phyloP scores from a whole-genome alignment of 2,113 vertebrate genomes.

The Callipepla californica region DNA sequence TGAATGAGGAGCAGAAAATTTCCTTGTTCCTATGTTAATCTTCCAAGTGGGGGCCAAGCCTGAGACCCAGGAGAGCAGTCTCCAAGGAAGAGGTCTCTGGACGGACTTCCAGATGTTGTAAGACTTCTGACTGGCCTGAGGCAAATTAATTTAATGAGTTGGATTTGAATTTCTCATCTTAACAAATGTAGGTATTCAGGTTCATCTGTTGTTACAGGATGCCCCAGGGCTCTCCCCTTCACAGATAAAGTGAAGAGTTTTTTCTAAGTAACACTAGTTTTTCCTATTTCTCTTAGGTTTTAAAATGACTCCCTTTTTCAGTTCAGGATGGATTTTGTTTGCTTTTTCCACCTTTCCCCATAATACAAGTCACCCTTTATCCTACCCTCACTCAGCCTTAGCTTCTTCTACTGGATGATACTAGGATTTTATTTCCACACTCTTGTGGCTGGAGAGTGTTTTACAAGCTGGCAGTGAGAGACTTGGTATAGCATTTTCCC shows the following conservation, averaged over 20 bases:
- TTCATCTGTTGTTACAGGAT: fast-evolving
- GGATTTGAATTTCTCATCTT: background rate
- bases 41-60: background rate
- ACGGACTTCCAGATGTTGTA: background rate
- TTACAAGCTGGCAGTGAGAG: background rate
- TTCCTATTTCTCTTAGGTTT: background rate
- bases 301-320: background rate
- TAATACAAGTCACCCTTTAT: fast-evolving
- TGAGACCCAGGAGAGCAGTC: background rate
- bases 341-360: background rate
- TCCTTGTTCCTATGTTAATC: fast-evolving
- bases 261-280: background rate
- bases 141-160: background rate
- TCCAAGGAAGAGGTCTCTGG: background rate
- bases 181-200: background rate
- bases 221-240: background rate
- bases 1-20: background rate
- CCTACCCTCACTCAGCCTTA: background rate
- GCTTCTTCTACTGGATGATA: background rate
- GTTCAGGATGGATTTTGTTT: background rate
- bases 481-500: background rate
- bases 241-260: background rate
- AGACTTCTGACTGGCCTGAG: background rate
- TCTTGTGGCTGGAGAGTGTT: background rate
- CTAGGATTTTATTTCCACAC: background rate